Conservation (phyloP, 2,113 vertebrate species). For the Gymnorhina tibicen region DNA sequence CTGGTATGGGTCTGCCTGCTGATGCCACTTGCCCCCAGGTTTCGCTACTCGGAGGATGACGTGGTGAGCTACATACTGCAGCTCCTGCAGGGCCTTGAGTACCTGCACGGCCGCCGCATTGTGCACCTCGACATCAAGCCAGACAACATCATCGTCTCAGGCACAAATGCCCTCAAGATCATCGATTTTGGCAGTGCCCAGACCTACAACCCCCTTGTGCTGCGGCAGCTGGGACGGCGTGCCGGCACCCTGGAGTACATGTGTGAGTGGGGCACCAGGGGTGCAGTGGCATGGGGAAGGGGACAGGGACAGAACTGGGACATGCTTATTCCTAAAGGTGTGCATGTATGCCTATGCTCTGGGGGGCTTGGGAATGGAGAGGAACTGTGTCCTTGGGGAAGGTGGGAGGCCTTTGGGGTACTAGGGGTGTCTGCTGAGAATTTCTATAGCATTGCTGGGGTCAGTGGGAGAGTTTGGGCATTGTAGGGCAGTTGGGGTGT, state of each 20-base stretch:
- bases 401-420: background rate
- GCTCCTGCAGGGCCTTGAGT: slow-evolving; percentile 92
- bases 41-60: slow-evolving; percentile 95
- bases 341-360: background rate
- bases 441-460: background rate
- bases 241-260: slow-evolving; percentile 93
- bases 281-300: fast-evolving
- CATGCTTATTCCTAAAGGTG: background rate
- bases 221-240: slow-evolving; percentile 85
- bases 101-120: slow-evolving; percentile 86
- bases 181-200: slow-evolving; percentile 96
- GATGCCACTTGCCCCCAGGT: slow-evolving; percentile 66
- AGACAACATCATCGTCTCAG: slow-evolving; percentile 88
- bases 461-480: background rate
- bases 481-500: background rate
- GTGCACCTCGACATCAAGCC: slow-evolving; percentile 97
- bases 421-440: background rate
- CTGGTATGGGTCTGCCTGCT: fast-evolving
- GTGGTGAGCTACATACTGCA: slow-evolving; percentile 90
- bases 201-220: slow-evolving; percentile 89
- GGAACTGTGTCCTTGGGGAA: background rate
- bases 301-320: background rate
- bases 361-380: background rate
- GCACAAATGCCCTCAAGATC: slow-evolving; percentile 90
- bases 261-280: slow-evolving; percentile 77